Evolutionary conservation across 2,797 vertebrate species (phyloP).

Genomic region (Discoglossus pictus): DNA sequence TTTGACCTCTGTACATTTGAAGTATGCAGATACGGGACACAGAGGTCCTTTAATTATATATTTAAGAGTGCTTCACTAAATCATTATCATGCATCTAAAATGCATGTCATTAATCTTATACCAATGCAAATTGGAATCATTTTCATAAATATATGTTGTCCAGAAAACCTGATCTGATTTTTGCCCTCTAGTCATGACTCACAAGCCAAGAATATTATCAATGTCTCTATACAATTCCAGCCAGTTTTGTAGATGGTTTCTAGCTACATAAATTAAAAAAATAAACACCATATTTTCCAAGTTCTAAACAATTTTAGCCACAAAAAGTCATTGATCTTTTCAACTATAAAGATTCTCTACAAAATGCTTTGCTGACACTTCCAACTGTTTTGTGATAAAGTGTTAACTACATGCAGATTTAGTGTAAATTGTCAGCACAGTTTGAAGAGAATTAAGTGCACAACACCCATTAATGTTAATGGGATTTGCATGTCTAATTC

Average conservation of each 20-base stretch:
- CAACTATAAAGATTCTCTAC: conserved; percentile 25
- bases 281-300: conserved; percentile 3
- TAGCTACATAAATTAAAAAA: background rate
- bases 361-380: conserved; percentile 45
- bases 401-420: conserved; percentile 54
- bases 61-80: conserved; percentile 1
- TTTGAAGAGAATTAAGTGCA: conserved; percentile 51
- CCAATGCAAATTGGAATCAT: conserved; percentile 1
- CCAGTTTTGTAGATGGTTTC: background rate
- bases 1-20: no score
- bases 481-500: conserved; percentile 54
- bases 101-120: background rate
- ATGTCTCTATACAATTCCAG: background rate
- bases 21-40: no score
- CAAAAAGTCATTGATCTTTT: conserved; percentile 36
- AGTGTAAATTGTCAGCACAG: conserved; percentile 47
- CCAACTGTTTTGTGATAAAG: conserved; percentile 47
- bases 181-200: background rate
- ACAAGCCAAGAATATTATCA: no score
- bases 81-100: background rate
- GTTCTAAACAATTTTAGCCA: conserved; percentile 4
- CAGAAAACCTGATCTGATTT: background rate
- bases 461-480: conserved; percentile 53
- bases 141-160: background rate
- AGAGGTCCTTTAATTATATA: no score